A percentile compares a stretch with the other conserved stretches of the same genome.
Evolutionary conservation across 2,797 vertebrate species (phyloP).

Genomic region (Danio albolineatus): DNA sequence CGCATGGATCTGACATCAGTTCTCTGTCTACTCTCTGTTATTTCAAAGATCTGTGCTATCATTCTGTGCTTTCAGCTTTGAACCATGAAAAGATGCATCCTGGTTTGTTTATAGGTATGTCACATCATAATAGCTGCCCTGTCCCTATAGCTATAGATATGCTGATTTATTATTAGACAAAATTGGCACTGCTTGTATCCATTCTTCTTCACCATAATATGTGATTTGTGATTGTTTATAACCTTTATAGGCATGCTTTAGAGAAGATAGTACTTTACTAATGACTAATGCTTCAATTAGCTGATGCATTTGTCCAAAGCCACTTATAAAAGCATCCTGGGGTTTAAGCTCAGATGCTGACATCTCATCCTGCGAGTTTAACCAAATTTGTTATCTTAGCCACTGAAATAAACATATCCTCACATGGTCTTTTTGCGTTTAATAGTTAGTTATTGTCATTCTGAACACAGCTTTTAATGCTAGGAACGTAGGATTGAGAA

Average conservation of each 20-base stretch:
- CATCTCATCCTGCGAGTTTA: conserved; percentile 42
- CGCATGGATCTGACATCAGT: not conserved
- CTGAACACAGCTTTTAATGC: too few species aligned
- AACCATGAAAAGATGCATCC: conserved; percentile 61
- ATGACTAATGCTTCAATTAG: conserved; percentile 22
- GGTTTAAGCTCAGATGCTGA: conserved; percentile 18
- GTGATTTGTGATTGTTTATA: not conserved
- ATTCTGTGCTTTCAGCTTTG: conserved; percentile 66
- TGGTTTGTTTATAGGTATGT: conserved; percentile 65
- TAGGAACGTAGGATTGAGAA: too few species aligned
- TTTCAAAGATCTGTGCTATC: conserved; percentile 32
- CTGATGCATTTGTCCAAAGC: conserved; percentile 30
- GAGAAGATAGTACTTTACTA: conserved; percentile 16
- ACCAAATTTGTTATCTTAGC: not conserved
- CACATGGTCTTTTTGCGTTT: too few species aligned
- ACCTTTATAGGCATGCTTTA: not conserved
- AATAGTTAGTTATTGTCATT: too few species aligned
- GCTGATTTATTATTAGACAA: conserved; percentile 17
- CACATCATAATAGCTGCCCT: conserved; percentile 38
- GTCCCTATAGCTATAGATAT: conserved; percentile 17
- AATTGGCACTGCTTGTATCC: not conserved
- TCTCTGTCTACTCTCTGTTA: not conserved
- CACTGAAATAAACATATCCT: not conserved
- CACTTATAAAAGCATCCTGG: conserved; percentile 22
- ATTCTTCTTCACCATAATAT: not conserved